These are phyloP conservation scores for Plotosus lineatus DNA, from an alignment of 2,113 vertebrate species.

Conservation along the genomic window DNA sequence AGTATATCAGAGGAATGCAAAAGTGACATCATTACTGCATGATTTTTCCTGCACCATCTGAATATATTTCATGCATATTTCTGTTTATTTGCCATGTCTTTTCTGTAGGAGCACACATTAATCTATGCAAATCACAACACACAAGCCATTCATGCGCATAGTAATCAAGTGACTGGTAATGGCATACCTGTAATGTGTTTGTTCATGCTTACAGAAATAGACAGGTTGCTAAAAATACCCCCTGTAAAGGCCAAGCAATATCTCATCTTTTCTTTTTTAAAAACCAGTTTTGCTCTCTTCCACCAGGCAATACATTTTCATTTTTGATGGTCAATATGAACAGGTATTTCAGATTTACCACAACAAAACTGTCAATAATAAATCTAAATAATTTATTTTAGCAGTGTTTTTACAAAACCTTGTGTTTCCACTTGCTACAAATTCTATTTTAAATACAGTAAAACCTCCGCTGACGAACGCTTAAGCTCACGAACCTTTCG, in stretches of 20 bases:
- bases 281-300: neutral
- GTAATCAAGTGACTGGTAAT: slow-evolving; percentile 29
- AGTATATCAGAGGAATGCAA: neutral
- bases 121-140: slow-evolving; percentile 41
- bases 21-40: neutral
- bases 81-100: slow-evolving; percentile 41
- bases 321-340: neutral
- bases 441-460: no score
- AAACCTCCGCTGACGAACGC: no score
- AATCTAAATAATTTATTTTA: neutral
- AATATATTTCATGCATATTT: slow-evolving; percentile 31
- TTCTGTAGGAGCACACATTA: slow-evolving; percentile 32
- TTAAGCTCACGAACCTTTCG: no score
- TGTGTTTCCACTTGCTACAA: neutral
- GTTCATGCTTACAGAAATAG: slow-evolving; percentile 25
- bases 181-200: slow-evolving; percentile 11
- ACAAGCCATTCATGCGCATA: slow-evolving; percentile 22
- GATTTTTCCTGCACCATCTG: neutral
- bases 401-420: neutral
- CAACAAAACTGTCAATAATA: neutral
- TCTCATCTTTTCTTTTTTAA: slow-evolving; percentile 54
- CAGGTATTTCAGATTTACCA: neutral
- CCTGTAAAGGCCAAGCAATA: slow-evolving; percentile 35
- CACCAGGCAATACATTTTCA: neutral
- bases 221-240: slow-evolving; percentile 34